Evolutionary conservation across 2,113 vertebrate species (phyloP), one percentile per base, ranked within the genome.

Genomic region (Scomber japonicus): DNA sequence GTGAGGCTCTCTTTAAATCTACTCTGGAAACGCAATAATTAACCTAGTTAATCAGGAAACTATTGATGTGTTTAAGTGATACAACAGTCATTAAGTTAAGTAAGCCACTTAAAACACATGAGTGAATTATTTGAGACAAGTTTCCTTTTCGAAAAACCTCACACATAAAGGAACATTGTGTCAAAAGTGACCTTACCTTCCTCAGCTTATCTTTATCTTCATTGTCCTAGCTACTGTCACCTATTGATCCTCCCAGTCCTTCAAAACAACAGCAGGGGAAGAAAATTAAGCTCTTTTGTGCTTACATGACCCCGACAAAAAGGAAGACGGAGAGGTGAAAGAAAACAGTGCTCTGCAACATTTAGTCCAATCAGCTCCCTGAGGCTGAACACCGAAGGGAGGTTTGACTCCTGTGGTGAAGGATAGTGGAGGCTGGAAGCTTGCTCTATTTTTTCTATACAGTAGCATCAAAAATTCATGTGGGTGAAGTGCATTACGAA

Each of bases 331-430:
- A 75, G 70, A 67, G 60, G 53, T 3, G 35, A 53, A 69, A 65
- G 71, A 78, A 90, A 88, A 89, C 78, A 83, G 71, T 45, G 66
- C 78, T 89, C 86, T 92, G 90, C 87, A 89, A 84, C 87, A 91
- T 91, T 92, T 89, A 89, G 91, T 84, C 89, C 89, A 93, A 94
- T 94, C 91, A 93, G 92, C 88, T 93, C 85, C 83, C 86, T 81
- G 87, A 89, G 90, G 88, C 84, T 92, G 68, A 61, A 66, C 35
- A 68, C 80, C 87, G 57, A 87, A 21, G 80, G 86, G 88, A 88
- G 81, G 78, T 55, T 78, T 4, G 5, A 60, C 76, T 90, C 89
- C 87, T 60, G 86, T 19, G 54, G 90, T 80, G 91, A 90, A 69
- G 69, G 74, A 87, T 90, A 91, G 88, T 86, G 80, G 71, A 89